These are phyloP conservation scores for Gavialis gangeticus DNA, from an alignment of 2,113 vertebrate genomes.

Conservation along the genomic window DNA sequence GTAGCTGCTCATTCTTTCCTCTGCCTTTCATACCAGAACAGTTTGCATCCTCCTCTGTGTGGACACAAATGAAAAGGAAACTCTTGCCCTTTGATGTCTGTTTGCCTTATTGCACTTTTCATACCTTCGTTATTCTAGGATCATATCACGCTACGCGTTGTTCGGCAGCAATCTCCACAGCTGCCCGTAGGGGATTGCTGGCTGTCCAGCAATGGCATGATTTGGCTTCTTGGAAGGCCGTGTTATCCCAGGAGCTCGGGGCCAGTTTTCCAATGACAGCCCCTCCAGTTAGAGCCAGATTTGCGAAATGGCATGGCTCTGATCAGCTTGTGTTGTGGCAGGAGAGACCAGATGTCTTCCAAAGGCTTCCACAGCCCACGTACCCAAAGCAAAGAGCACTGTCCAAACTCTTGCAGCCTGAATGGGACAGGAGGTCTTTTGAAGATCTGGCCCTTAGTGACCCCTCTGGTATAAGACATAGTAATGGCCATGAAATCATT, in stretches of 20 bases:
- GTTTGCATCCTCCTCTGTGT: background rate
- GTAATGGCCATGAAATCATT: background rate
- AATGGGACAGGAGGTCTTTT: constrained; percentile 6
- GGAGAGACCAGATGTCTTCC: background rate
- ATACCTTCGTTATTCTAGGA: constrained; percentile 47
- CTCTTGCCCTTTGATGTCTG: constrained; percentile 52
- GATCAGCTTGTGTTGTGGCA: constrained; percentile 51
- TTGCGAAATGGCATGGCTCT: constrained; percentile 24
- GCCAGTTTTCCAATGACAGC: constrained; percentile 42
- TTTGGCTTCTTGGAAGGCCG: constrained; percentile 10
- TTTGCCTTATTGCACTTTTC: constrained; percentile 55
- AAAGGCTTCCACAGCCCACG: constrained; percentile 14
- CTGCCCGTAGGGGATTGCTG: constrained; percentile 49
- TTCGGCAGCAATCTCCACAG: constrained; percentile 41
- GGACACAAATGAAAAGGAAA: constrained; percentile 21
- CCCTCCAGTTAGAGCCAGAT: constrained; percentile 29
- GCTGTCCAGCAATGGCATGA: constrained; percentile 20
- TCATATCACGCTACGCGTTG: constrained; percentile 22
- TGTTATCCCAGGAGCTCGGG: background rate
- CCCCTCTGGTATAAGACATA: constrained; percentile 22
- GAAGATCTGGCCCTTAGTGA: background rate
- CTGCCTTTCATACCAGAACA: background rate
- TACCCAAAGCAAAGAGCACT: constrained; percentile 8
- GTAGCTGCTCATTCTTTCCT: constrained; percentile 7
- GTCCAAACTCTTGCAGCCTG: background rate